These are phyloP conservation scores for Acanthornis magna DNA, from an alignment of 2,797 vertebrate genomes.

Conservation along the genomic window DNA sequence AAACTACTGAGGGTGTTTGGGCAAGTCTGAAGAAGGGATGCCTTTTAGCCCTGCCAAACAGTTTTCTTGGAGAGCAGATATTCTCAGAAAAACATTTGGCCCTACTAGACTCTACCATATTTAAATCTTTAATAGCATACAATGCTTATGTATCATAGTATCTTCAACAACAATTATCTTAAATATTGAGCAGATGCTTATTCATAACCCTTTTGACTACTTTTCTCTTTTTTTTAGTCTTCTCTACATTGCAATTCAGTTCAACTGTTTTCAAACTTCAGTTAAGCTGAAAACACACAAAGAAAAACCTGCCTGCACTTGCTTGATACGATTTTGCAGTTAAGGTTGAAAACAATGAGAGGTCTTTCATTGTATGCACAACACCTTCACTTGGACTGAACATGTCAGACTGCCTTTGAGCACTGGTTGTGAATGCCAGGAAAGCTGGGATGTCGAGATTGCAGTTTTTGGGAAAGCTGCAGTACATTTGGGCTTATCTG, in stretches of 20 bases:
- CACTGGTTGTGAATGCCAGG: constrained; percentile 32
- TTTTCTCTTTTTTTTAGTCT: background rate
- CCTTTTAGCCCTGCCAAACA: background rate
- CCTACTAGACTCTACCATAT: background rate
- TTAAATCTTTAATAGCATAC: background rate
- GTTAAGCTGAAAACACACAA: constrained; percentile 37
- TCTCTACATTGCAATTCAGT: background rate
- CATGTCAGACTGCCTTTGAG: constrained; percentile 39
- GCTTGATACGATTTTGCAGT: background rate
- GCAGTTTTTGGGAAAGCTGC: background rate
- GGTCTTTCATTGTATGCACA: constrained; percentile 27
- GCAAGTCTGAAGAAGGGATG: background rate
- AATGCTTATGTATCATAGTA: background rate
- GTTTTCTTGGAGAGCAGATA: background rate
- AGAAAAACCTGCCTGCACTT: constrained; percentile 40
- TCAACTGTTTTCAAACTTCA: background rate
- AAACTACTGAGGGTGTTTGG: background rate
- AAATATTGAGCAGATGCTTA: background rate
- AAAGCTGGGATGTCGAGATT: background rate
- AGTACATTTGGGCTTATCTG: background rate
- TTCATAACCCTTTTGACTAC: background rate
- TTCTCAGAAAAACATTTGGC: background rate
- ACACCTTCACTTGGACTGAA: constrained; percentile 36
- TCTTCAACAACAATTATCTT: background rate
- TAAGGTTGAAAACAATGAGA: constrained; percentile 50